These are phyloP conservation scores for Tapera naevia DNA, from an alignment of 2,797 vertebrate genomes.

Conservation along the genomic window DNA sequence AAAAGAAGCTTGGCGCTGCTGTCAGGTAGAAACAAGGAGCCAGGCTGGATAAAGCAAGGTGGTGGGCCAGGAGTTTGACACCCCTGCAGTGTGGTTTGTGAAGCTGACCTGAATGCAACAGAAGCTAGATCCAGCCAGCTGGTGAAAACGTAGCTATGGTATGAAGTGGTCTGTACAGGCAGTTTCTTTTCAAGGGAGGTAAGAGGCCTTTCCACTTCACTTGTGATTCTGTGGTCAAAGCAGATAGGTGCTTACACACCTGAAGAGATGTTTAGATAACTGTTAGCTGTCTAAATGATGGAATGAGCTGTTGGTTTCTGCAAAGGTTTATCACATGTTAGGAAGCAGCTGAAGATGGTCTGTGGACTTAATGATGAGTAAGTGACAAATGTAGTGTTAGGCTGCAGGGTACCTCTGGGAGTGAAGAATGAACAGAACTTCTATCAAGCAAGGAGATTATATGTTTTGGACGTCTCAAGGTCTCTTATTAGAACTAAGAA, in stretches of 20 bases:
- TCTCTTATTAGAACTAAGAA: background rate
- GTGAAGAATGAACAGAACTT: background rate
- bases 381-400: background rate
- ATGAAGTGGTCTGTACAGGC: background rate
- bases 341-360: background rate
- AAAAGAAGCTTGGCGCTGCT: no score
- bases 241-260: background rate
- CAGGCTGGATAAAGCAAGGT: no score
- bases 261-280: background rate
- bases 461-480: background rate
- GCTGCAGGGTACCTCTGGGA: background rate
- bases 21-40: no score
- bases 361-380: background rate
- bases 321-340: background rate
- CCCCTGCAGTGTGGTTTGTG: background rate
- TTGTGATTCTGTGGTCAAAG: background rate
- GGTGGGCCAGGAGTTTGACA: no score
- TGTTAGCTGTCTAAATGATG: background rate
- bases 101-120: background rate
- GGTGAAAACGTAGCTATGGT: background rate
- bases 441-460: background rate
- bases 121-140: background rate
- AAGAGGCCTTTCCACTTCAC: background rate
- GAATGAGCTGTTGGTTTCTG: background rate
- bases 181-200: background rate